These are phyloP conservation scores for Tortricodes alternella DNA, from an alignment of 2,888 invertebrate species.

Conservation along the genomic window DNA sequence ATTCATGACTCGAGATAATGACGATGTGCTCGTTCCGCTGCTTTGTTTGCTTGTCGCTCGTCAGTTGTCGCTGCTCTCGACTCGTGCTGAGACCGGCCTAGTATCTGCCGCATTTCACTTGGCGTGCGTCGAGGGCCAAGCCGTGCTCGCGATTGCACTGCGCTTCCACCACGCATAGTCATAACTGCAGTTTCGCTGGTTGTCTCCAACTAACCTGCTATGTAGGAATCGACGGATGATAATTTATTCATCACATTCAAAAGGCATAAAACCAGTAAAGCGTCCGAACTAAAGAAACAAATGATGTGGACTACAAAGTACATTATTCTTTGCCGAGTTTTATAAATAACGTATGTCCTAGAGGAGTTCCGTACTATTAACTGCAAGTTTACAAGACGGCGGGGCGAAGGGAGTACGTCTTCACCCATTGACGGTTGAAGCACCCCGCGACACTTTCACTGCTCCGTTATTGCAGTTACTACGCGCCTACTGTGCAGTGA, in stretches of 20 bases:
- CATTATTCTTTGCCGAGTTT: too few relatives aligned
- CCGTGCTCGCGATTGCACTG: neutral
- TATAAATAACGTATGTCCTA: conserved; percentile 32
- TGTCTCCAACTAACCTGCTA: too few relatives aligned
- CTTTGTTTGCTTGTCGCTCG: conserved; percentile 63
- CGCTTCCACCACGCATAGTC: neutral
- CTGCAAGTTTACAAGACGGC: conserved; percentile 76
- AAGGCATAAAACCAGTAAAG: neutral
- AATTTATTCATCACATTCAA: too few relatives aligned
- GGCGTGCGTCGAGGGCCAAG: neutral
- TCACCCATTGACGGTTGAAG: conserved; percentile 82
- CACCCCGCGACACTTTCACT: conserved; percentile 82
- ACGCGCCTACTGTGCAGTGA: conserved; percentile 78
- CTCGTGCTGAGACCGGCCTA: conserved; percentile 23
- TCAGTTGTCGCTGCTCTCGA: conserved; percentile 51
- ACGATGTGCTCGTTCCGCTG: conserved; percentile 68
- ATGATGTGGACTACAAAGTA: too few relatives aligned
- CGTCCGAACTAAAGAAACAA: neutral
- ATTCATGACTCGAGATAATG: conserved; percentile 79
- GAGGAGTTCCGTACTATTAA: conserved; percentile 70
- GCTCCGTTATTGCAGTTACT: conserved; percentile 82
- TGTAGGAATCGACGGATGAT: too few relatives aligned
- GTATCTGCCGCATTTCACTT: conserved; percentile 30
- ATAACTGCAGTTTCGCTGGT: too few relatives aligned
- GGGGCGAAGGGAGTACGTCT: conserved; percentile 79